Base-by-base conservation (phyloP, 2,888 invertebrate genomes). In the Drosophila kuntzei region DNA sequence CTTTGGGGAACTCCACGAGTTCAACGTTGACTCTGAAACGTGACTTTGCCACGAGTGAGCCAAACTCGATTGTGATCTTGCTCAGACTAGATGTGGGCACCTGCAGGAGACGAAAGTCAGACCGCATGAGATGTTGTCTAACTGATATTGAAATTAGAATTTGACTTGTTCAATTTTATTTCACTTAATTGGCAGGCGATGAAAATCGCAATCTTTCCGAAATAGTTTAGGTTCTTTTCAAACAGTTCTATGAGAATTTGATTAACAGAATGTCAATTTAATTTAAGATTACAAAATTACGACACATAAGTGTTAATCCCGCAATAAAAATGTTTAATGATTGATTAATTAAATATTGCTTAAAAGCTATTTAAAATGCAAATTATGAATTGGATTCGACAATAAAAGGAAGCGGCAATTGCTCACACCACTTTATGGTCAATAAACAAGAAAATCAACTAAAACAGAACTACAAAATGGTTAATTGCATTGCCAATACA, bases 1-100 rank as follows among this genome's bases (percentile, higher is more conserved):
- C 71, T 78, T 74, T 78, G 75, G 74, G 62, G 68, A 62, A 73
- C 34, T 57, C 69, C 69, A 32, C 27, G 39, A 41, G 16, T 1
- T 1, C 16, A 4, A 3, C 7, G 27, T 11, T 4, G 5, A 27
- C 4, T 46, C 20, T 22, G 36, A 54, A 88, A 71, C 80, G 84
- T 83, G 87, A 79, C 68, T 65, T 65, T 20, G 64, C 50, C 65
- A 72, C 51, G 51, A 49, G 44, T 27, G 25, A 1, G 18, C 7
- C 2, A 14, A 51, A 20, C 14, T 22, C 20, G 37, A 50, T 36
- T 22, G 0, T 6, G 12, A 55, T 32, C 50, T 43, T 12, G 39
- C 39, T 11, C 7, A 36, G 53, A 46, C n/a, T 20, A 22, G 25
- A 12, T 18, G 9, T 39, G 18, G 6, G 3, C 12, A 39, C 4